Evolutionary conservation across 2,888 invertebrate species (phyloP).

Genomic region (Oscheius onirici): DNA sequence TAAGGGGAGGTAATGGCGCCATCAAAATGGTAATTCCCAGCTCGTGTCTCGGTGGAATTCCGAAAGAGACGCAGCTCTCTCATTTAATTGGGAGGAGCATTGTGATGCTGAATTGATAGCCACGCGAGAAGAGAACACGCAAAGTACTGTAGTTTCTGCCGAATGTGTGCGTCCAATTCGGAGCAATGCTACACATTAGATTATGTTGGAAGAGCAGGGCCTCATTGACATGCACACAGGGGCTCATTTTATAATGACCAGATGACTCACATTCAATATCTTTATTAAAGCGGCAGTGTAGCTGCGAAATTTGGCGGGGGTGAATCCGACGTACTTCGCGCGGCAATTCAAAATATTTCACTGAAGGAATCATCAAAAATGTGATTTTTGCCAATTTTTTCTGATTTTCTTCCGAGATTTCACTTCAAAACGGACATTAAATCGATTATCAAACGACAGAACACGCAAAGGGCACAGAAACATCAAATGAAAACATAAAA

Average conservation of each 20-base stretch:
- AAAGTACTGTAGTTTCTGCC: not conserved
- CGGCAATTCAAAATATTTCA: no score
- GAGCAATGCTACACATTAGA: slow-evolving; percentile 4
- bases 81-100: slow-evolving; percentile 29
- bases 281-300: no score
- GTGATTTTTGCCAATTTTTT: no score
- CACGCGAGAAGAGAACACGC: slow-evolving; percentile 17
- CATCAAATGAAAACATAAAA: no score
- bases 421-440: no score
- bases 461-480: no score
- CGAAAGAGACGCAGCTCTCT: slow-evolving; percentile 17
- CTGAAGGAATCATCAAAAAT: no score
- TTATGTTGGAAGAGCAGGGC: not conserved
- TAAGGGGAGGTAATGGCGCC: slow-evolving; percentile 23
- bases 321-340: no score
- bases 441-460: no score
- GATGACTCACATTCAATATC: slow-evolving; percentile 10
- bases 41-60: slow-evolving; percentile 29
- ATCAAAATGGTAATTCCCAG: slow-evolving; percentile 32
- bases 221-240: slow-evolving; percentile 11
- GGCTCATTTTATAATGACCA: slow-evolving; percentile 2
- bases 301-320: no score
- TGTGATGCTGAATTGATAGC: slow-evolving; percentile 11
- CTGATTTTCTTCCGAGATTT: no score
- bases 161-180: not conserved